Percentiles rank a stretch among this genome's conserved stretches.
These are phyloP conservation scores for Charina bottae DNA, from an alignment of 2,113 vertebrate species.

Conservation along the genomic window DNA sequence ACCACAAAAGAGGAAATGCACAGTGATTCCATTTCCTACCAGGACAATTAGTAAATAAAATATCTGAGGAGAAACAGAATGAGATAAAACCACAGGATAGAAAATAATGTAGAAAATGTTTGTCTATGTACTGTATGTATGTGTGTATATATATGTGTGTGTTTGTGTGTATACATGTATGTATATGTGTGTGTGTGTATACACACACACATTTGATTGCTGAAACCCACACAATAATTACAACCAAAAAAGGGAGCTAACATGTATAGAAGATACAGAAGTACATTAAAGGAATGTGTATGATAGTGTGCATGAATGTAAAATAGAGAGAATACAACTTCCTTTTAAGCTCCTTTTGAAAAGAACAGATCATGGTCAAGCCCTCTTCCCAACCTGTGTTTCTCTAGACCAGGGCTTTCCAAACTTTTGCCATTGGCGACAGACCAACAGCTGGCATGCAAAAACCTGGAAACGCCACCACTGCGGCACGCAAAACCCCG, in stretches of 20 bases:
- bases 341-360: neutral
- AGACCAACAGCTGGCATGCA: too few relatives aligned
- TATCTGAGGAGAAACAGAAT: conserved; percentile 30
- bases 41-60: conserved; percentile 44
- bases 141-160: too few relatives aligned
- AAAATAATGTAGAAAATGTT: neutral
- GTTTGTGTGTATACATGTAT: too few relatives aligned
- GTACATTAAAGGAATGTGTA: conserved; percentile 8
- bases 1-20: conserved; percentile 7
- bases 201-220: conserved; percentile 22
- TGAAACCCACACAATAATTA: conserved; percentile 40
- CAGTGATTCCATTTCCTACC: conserved; percentile 27
- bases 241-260: neutral
- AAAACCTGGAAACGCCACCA: too few relatives aligned
- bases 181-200: neutral
- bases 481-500: too few relatives aligned
- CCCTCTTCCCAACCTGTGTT: neutral
- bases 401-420: too few relatives aligned
- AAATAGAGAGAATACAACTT: conserved; percentile 5
- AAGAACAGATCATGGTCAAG: neutral
- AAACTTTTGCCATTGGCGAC: too few relatives aligned
- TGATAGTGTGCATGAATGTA: neutral
- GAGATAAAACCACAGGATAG: conserved; percentile 30
- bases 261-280: neutral
- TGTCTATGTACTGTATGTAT: neutral